Conservation (phyloP, 1,140 invertebrate genomes). For the Drosophila malerkotliana region DNA sequence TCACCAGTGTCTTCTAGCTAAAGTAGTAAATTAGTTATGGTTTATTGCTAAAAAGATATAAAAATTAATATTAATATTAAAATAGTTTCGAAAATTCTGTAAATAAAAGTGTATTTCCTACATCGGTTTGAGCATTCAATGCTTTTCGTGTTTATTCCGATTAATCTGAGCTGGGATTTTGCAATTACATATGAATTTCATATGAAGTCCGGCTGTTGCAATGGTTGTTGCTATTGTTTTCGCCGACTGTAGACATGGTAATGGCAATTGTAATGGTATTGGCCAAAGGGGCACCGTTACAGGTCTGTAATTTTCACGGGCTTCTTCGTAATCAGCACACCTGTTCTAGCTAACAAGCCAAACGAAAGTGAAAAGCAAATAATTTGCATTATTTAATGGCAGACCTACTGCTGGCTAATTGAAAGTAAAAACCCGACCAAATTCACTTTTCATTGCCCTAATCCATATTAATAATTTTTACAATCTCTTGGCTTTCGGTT, state of each 20-base stretch:
- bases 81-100: background rate
- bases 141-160: conserved; percentile 6
- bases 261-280: conserved; percentile 1
- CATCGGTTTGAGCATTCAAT: conserved; percentile 16
- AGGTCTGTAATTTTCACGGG: conserved; percentile 63
- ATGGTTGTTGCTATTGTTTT: conserved; percentile 22
- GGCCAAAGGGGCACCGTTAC: background rate
- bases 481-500: conserved; percentile 43
- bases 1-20: too few species aligned
- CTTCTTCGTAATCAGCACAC: conserved; percentile 74
- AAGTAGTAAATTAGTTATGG: too few species aligned
- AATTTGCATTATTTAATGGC: conserved; percentile 69
- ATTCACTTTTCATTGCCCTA: conserved; percentile 66
- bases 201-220: conserved; percentile 70
- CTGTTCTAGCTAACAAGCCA: conserved; percentile 55
- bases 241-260: conserved; percentile 10
- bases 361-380: conserved; percentile 75
- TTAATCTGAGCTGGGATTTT: conserved; percentile 51
- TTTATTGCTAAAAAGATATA: too few species aligned
- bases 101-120: conserved; percentile 8
- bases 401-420: conserved; percentile 35
- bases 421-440: conserved; percentile 70
- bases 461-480: conserved; percentile 68
- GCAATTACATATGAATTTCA: conserved; percentile 66
- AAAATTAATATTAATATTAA: too few species aligned